phyloP scores from a whole-genome alignment of 1,140 invertebrate genomes.

The Camponotus pennsylvanicus region DNA sequence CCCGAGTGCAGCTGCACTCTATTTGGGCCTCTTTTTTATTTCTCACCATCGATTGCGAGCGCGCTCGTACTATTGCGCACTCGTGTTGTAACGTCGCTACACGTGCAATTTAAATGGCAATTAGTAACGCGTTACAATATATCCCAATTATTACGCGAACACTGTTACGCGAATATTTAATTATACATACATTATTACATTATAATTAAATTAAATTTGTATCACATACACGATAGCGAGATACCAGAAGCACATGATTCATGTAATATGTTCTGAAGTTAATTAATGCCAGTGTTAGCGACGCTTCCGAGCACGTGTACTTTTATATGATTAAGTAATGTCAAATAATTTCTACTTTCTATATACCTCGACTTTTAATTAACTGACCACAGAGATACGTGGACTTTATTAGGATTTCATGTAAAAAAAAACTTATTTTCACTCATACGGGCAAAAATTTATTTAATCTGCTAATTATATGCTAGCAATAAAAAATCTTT shows the following conservation, averaged over 20 bases:
- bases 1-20: conserved; percentile 13
- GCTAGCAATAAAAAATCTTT: neutral
- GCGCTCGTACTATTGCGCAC: neutral
- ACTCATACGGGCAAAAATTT: neutral
- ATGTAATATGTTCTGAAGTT: conserved; percentile 52
- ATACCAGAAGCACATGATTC: conserved; percentile 49
- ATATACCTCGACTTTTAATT: conserved; percentile 46
- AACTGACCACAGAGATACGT: conserved; percentile 19
- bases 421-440: neutral
- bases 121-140: conserved; percentile 50
- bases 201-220: conserved; percentile 60
- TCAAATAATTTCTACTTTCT: conserved; percentile 17
- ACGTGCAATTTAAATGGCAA: conserved; percentile 49
- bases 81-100: neutral
- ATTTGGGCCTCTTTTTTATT: conserved; percentile 25
- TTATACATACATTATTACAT: conserved; percentile 46
- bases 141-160: conserved; percentile 47
- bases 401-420: conserved; percentile 22
- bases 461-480: conserved; percentile 39
- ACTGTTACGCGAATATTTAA: conserved; percentile 42
- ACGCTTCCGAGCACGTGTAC: conserved; percentile 14
- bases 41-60: neutral
- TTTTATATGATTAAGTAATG: conserved; percentile 47
- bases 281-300: conserved; percentile 54
- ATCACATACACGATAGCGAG: conserved; percentile 24